Conservation (phyloP, 2,888 invertebrate species). For the Stegana nigrithorax region DNA sequence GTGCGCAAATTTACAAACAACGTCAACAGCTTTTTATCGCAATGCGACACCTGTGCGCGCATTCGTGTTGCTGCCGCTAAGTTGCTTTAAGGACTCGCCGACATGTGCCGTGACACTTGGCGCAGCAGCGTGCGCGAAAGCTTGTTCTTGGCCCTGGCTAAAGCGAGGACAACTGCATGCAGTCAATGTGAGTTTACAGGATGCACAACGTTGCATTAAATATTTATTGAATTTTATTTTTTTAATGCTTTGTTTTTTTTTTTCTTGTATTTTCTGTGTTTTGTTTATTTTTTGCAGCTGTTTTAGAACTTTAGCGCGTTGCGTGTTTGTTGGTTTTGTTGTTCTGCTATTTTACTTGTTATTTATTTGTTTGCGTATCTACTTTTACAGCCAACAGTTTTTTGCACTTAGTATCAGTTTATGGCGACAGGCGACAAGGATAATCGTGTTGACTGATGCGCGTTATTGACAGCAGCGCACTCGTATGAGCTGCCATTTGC, state of each 20-base stretch:
- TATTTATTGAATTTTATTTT: slow-evolving; percentile 16
- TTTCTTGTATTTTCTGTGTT: background rate
- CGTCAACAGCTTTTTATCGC: slow-evolving; percentile 11
- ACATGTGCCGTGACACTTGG: too few relatives aligned
- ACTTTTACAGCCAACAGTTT: background rate
- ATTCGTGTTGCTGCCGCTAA: background rate
- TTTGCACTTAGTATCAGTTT: background rate
- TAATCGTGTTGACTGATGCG: background rate
- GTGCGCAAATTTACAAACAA: background rate
- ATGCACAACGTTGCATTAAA: background rate
- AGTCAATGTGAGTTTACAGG: too few relatives aligned
- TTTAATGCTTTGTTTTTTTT: background rate
- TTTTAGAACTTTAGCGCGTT: slow-evolving; percentile 10
- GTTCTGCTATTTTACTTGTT: too few relatives aligned
- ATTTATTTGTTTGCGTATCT: too few relatives aligned
- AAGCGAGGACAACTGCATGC: background rate
- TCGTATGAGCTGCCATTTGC: too few relatives aligned
- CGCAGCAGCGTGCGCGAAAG: too few relatives aligned
- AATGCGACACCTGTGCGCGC: slow-evolving; percentile 7
- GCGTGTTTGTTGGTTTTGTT: too few relatives aligned
- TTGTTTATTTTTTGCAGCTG: slow-evolving; percentile 5
- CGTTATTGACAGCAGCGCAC: background rate
- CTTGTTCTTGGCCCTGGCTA: background rate
- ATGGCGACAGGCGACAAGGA: background rate
- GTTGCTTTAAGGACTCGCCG: background rate